These are phyloP conservation scores for Tringa solitaria DNA, from an alignment of 2,113 vertebrate genomes.

Conservation along the genomic window DNA sequence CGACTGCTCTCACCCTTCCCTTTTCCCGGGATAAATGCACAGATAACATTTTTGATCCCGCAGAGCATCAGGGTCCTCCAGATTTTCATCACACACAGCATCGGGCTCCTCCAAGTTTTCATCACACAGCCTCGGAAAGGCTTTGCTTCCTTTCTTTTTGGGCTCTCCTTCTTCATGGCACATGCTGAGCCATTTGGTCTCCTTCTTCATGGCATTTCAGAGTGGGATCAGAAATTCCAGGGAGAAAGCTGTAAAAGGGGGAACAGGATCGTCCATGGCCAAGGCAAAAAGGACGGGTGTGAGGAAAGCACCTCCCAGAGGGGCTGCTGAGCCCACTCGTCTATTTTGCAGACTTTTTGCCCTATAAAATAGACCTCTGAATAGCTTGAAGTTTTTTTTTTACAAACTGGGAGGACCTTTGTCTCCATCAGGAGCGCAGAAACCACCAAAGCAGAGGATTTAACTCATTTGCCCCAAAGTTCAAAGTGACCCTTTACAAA, in stretches of 20 bases:
- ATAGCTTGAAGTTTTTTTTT: accelerated
- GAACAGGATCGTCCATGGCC: not conserved
- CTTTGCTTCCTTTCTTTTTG: not conserved
- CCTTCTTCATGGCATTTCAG: not conserved
- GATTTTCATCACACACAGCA: not conserved
- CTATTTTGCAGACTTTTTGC: not conserved
- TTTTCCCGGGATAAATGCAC: accelerated
- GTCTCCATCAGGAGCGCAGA: not conserved
- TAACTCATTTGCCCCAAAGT: not conserved
- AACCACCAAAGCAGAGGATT: not conserved
- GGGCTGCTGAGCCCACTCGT: not conserved
- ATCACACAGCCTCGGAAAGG: accelerated
- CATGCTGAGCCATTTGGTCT: accelerated
- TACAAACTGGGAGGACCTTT: not conserved
- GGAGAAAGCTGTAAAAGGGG: not conserved
- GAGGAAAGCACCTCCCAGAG: not conserved
- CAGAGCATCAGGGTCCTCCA: accelerated
- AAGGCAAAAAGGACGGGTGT: not conserved
- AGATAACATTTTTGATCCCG: accelerated
- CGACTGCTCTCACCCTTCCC: not conserved
- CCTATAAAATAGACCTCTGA: not conserved
- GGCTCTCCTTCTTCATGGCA: not conserved
- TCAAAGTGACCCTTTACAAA: not conserved
- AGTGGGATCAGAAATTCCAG: accelerated
- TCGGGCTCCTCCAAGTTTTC: accelerated